Evolutionary conservation across 2,113 vertebrate genomes (phyloP), one percentile per base, ranked within the genome.

Genomic region (Percopsis transmontana): DNA sequence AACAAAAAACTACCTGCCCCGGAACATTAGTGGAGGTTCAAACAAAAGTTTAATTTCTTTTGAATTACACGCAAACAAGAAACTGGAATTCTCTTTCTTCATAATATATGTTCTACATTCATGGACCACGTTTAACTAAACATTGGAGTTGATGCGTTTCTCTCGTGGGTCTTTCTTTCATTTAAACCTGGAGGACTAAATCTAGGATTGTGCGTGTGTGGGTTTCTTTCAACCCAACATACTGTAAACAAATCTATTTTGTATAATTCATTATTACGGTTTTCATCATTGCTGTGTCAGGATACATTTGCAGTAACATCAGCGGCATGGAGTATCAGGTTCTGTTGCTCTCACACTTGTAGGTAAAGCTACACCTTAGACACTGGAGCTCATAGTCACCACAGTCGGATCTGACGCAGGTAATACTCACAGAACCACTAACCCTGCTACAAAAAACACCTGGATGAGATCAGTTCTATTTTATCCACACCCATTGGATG

Each of bases 351-450:
- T 68, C 59, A 82, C 64, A 76, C 70, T 50, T 50, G 63, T 73
- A 5, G 33, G 89, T 88, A 90, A 91, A 68, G 20, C 68, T 72
- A 90, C 87, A 90, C 90, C 79, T 4, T 47, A 57, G 66, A 69
- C 56, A 71, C 71, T 58, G 62, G 45, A 47, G 42, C 33, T 39
- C 53, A 27, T 51, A 18, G 53, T 51, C 50, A 62, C 62, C 62
- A 48, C 23, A 40, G 21, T 70, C 56, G 62, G 57, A 58, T 76
- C 61, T 47, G 61, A 68, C 40, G 41, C 52, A 2, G 39, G 58
- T 57, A 39, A 24, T 55, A 61, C 39, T 42, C n/a, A 61, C 45
- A 61, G 23, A 54, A 15, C 45, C 61, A 18, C 50, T 47, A 56
- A 41, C 15, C 38, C 48, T n/a, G 58, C 33, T 47, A 58, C 15